phyloP scores from a whole-genome alignment of 2,888 invertebrate species.

The Hanleya hanleyi region DNA sequence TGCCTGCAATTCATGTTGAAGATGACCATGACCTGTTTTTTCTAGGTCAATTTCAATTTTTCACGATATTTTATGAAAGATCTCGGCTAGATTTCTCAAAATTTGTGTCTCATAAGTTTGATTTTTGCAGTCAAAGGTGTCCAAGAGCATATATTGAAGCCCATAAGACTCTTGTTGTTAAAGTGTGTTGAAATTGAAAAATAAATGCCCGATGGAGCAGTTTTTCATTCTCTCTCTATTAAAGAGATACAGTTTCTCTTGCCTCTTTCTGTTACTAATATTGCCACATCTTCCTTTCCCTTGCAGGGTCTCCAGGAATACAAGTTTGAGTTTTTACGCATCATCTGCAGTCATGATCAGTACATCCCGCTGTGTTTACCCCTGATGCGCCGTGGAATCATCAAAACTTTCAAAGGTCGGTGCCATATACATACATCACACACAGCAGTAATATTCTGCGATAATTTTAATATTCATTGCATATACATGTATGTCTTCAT shows the following conservation, averaged over 20 bases:
- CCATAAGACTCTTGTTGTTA: no score
- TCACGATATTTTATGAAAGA: no score
- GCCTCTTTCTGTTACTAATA: not conserved
- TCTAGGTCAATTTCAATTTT: no score
- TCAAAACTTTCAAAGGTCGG: slow-evolving; percentile 73
- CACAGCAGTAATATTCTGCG: not conserved
- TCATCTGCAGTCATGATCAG: slow-evolving; percentile 95
- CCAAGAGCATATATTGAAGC: no score
- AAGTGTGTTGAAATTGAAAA: no score
- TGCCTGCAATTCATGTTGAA: no score
- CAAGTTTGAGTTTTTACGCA: slow-evolving; percentile 93
- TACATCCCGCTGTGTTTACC: slow-evolving; percentile 95
- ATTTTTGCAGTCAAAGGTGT: no score
- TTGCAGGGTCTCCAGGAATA: slow-evolving; percentile 86
- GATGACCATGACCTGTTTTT: no score
- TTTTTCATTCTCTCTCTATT: no score
- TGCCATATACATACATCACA: not conserved
- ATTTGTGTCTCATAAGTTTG: no score
- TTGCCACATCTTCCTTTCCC: not conserved
- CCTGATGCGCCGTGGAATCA: slow-evolving; percentile 69
- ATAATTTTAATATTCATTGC: not conserved
- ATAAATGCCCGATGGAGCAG: not conserved
- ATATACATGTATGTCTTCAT: not conserved
- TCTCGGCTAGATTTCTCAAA: no score
- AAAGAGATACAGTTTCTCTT: no score